Evolutionary conservation across 2,797 vertebrate species (phyloP), one percentile per base, ranked within the genome.

Genomic region (Aplochiton taeniatus): DNA sequence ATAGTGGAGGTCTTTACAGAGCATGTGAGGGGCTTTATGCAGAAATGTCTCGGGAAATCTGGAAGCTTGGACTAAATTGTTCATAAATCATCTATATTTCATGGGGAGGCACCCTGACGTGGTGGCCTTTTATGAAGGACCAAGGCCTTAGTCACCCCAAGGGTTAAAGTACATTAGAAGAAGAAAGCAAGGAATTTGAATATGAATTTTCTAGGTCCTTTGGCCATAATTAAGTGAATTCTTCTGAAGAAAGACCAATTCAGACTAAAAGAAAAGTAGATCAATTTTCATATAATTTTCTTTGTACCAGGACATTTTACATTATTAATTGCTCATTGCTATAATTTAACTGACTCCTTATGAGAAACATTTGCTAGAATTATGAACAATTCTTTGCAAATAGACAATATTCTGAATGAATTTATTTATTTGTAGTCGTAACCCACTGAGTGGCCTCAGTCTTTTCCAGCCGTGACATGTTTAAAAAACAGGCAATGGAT

Each of bases 271-370:
- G 11, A 50, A 31, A 55, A 57, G 18, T 57, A 46, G 11, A 50
- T 77, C 42, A 46, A 75, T 80, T 83, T 85, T 74, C 77, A 61
- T 78, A 48, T 72, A 75, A 9, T 62, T 18, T 56, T 51, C 68
- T 74, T 77, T 80, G 49, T 75, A 19, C 54, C 45, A 65, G 54
- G 61, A 65, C 47, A 47, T 72, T 72, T 65, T 69, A 14, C 14
- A 0, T 73, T 70, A 58, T 47, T 71, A 66, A 68, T 67, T 63
- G 67, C 46, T 46, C 58, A 59, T 72, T 69, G 65, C 80, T 82
- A 80, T 75, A 59, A 78, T 76, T 70, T 63, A 65, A 65, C 57
- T 48, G 31, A n/a, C 66, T 74, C 62, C 55, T 67, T 44, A 0
- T 50, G 66, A 65, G 52, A 48, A 65, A 58, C 43, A 52, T 61